A percentile compares a stretch with the other conserved stretches of the same genome.
These are phyloP conservation scores for Helicoverpa zea DNA, from an alignment of 1,140 invertebrate genomes.

Conservation along the genomic window DNA sequence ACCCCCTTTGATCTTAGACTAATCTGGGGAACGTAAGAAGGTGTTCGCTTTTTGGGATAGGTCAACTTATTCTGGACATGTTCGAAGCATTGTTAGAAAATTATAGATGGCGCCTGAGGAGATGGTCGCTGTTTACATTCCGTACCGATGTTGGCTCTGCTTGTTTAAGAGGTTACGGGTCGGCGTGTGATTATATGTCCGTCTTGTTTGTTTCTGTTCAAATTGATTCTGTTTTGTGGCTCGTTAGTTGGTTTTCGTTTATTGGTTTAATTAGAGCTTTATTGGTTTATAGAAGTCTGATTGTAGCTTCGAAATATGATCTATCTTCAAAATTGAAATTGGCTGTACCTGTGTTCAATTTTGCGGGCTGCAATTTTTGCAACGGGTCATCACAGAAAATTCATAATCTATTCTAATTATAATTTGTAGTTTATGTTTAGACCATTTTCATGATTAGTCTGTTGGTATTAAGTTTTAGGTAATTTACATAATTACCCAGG, in stretches of 20 bases:
- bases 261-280: conserved; percentile 24
- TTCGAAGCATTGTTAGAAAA: conserved; percentile 80
- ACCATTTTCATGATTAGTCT: not conserved
- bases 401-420: too few species aligned
- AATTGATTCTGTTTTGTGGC: conserved; percentile 60
- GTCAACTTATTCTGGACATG: conserved; percentile 68
- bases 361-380: too few species aligned
- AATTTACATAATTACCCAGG: conserved; percentile 38
- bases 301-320: too few species aligned
- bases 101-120: conserved; percentile 85
- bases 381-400: too few species aligned
- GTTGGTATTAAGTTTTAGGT: not conserved
- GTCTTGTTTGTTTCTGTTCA: conserved; percentile 72
- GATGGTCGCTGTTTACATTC: conserved; percentile 84
- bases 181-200: conserved; percentile 79
- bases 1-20: not conserved
- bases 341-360: too few species aligned
- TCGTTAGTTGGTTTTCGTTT: conserved; percentile 20
- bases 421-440: too few species aligned
- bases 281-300: not conserved
- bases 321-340: too few species aligned
- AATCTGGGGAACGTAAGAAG: not conserved
- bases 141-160: conserved; percentile 76
- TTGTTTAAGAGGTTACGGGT: conserved; percentile 81
- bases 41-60: conserved; percentile 39